phyloP scores from a whole-genome alignment of 2,888 invertebrate genomes.

The Plebejus argus region DNA sequence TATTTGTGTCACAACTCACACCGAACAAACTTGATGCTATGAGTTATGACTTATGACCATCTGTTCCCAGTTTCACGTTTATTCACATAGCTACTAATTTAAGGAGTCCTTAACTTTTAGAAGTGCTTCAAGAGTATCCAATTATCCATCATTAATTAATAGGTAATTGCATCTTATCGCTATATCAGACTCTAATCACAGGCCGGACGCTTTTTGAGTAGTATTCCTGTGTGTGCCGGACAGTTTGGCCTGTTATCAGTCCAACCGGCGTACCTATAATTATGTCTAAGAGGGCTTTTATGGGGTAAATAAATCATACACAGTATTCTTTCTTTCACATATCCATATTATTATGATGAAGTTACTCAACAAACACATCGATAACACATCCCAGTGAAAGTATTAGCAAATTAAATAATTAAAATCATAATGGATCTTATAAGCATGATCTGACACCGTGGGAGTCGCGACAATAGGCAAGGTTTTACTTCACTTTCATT shows the following conservation, averaged over 20 bases:
- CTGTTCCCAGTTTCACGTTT: slow-evolving; percentile 1
- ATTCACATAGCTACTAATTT: background rate
- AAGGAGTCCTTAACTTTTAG: background rate
- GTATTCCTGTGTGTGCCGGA: too few species aligned
- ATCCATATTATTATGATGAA: background rate
- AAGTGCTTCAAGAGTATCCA: background rate
- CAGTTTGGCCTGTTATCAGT: too few species aligned
- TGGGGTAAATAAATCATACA: background rate
- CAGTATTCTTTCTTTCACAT: background rate
- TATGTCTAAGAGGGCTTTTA: background rate
- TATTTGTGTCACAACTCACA: background rate
- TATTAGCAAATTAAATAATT: slow-evolving; percentile 45
- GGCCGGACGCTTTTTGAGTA: too few species aligned
- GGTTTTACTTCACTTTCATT: slow-evolving; percentile 67
- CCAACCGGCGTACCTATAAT: background rate
- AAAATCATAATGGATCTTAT: slow-evolving; percentile 53
- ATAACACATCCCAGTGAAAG: slow-evolving; percentile 49
- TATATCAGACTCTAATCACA: background rate
- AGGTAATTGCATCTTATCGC: background rate
- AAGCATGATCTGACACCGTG: slow-evolving; percentile 69
- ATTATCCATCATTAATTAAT: too few species aligned
- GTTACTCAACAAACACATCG: slow-evolving; percentile 36
- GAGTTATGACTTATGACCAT: background rate
- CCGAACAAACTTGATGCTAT: background rate
- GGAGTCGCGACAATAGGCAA: slow-evolving; percentile 65